A percentile compares a stretch with the other conserved stretches of the same genome.
These are phyloP conservation scores for Morus bassanus DNA, from an alignment of 2,797 vertebrate species.

Conservation along the genomic window DNA sequence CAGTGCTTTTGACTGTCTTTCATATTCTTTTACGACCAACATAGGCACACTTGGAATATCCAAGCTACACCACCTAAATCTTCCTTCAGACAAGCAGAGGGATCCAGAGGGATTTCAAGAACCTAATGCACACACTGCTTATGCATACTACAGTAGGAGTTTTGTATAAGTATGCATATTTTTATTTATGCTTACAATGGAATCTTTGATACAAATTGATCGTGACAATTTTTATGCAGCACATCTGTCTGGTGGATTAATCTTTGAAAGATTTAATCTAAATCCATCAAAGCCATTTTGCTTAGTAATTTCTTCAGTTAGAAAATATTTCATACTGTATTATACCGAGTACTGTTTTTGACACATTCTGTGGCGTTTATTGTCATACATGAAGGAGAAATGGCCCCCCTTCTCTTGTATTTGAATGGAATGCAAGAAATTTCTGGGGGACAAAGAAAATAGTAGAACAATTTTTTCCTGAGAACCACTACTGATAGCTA, in stretches of 20 bases:
- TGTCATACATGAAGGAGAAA: background rate
- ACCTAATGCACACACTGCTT: background rate
- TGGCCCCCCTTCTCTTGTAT: background rate
- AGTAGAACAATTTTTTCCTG: background rate
- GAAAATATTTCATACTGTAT: conserved; percentile 1
- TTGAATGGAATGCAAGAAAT: background rate
- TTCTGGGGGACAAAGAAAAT: background rate
- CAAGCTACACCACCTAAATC: background rate
- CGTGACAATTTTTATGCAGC: conserved; percentile 39
- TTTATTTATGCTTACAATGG: conserved; percentile 18
- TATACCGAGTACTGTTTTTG: background rate
- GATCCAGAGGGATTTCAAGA: background rate
- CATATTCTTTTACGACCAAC: background rate
- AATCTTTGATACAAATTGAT: conserved; percentile 44
- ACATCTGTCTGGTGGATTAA: conserved; percentile 14
- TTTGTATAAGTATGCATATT: conserved; percentile 15
- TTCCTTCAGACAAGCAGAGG: background rate
- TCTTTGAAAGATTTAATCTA: conserved; percentile 50
- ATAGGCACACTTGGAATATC: background rate
- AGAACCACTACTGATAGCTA: background rate
- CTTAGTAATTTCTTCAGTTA: conserved; percentile 22
- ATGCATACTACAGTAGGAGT: background rate
- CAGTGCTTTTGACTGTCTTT: background rate
- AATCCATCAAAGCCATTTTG: conserved; percentile 36
- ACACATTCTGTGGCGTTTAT: background rate